Evolutionary conservation across 2,113 vertebrate species (phyloP).

Genomic region (Baryphthengus martii): DNA sequence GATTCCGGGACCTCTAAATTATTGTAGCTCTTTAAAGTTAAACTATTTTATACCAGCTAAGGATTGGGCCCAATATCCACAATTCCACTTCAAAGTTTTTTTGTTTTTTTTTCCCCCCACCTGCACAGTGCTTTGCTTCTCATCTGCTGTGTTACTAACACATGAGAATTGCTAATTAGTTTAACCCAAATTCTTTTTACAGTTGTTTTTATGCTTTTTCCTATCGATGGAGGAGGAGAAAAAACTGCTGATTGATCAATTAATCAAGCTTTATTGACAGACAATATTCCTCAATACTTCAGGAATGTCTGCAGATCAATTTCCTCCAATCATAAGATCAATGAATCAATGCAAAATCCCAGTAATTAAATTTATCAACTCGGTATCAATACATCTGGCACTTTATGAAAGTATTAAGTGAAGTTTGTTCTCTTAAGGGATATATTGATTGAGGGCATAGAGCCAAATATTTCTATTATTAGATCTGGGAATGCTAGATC

Average conservation of each 20-base stretch:
- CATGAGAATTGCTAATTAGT: background rate
- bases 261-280: conserved; percentile 60
- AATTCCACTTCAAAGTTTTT: background rate
- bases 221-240: conserved; percentile 24
- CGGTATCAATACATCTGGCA: conserved; percentile 44
- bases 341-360: conserved; percentile 68
- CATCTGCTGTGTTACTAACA: background rate
- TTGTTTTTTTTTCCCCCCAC: background rate
- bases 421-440: conserved; percentile 63
- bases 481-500: conserved; percentile 47
- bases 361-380: conserved; percentile 70
- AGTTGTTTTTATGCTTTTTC: conserved; percentile 27
- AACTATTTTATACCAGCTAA: background rate
- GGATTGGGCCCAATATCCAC: background rate
- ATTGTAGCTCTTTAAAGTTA: background rate
- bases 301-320: conserved; percentile 60
- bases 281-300: conserved; percentile 54
- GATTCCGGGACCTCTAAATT: background rate
- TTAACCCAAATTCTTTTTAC: background rate
- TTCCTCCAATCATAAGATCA: conserved; percentile 60
- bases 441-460: conserved; percentile 68
- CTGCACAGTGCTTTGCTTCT: background rate
- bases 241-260: conserved; percentile 56
- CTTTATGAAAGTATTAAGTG: conserved; percentile 57
- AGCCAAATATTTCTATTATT: conserved; percentile 65